Conservation (phyloP, 2,888 invertebrate genomes). For the Taenaris catops region DNA sequence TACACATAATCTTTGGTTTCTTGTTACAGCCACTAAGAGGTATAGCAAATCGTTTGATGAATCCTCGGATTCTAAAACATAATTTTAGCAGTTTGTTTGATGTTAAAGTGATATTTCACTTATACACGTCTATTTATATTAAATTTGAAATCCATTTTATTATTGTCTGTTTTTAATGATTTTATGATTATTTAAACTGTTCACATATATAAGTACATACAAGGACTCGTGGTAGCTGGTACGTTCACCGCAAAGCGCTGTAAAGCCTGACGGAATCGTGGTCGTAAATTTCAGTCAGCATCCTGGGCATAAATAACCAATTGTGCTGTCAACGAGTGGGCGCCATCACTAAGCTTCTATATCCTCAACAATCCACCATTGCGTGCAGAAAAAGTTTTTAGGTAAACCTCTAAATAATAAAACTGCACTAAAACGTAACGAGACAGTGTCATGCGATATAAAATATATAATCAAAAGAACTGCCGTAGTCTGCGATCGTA, state of each 20-base stretch:
- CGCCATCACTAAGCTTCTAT: constrained; percentile 26
- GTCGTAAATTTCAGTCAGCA: constrained; percentile 16
- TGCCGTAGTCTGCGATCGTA: neutral
- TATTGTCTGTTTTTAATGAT: too few relatives aligned
- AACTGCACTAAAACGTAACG: neutral
- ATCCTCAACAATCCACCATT: constrained; percentile 7
- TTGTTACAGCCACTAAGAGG: too few relatives aligned
- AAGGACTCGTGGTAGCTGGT: constrained; percentile 1
- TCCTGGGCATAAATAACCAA: constrained; percentile 53
- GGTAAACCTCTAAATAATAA: neutral
- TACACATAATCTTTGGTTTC: too few relatives aligned
- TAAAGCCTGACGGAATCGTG: constrained; percentile 6
- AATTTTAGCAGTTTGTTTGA: too few relatives aligned
- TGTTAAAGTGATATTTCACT: too few relatives aligned
- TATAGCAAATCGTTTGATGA: too few relatives aligned
- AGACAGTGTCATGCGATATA: neutral
- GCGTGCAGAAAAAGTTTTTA: constrained; percentile 3
- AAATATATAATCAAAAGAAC: too few relatives aligned
- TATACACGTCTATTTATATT: too few relatives aligned
- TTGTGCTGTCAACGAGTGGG: constrained; percentile 55
- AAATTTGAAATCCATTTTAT: too few relatives aligned
- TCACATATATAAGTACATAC: too few relatives aligned
- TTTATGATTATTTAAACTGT: too few relatives aligned
- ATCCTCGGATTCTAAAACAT: too few relatives aligned
- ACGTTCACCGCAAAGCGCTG: constrained; percentile 4